A percentile compares a stretch with the other conserved stretches of the same genome.
Evolutionary conservation across 1,140 invertebrate species (phyloP).

Genomic region (Homalodisca vitripennis): DNA sequence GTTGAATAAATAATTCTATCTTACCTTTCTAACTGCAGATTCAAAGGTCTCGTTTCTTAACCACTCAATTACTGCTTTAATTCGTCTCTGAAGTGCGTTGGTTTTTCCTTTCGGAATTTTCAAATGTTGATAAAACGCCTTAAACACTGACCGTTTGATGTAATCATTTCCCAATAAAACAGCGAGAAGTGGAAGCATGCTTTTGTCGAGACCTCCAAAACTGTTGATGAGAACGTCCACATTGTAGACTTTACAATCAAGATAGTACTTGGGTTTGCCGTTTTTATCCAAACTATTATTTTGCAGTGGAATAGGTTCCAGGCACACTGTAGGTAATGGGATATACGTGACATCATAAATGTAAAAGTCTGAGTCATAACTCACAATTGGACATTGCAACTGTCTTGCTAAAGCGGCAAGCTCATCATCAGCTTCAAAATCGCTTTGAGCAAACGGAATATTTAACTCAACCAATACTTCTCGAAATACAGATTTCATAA

Average conservation of each 20-base stretch:
- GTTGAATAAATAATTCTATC: slow-evolving; percentile 24
- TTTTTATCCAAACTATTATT: not conserved
- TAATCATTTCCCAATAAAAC: slow-evolving; percentile 86
- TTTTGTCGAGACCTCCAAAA: slow-evolving; percentile 63
- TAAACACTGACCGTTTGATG: slow-evolving; percentile 65
- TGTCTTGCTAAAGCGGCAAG: slow-evolving; percentile 73
- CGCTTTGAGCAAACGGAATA: slow-evolving; percentile 65
- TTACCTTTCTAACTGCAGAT: slow-evolving; percentile 60
- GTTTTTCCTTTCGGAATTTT: slow-evolving; percentile 59
- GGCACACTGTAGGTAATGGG: slow-evolving; percentile 66
- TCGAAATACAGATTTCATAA: slow-evolving; percentile 70
- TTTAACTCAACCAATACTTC: slow-evolving; percentile 62
- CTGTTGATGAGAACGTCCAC: slow-evolving; percentile 64
- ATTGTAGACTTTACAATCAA: slow-evolving; percentile 69
- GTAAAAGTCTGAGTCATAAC: slow-evolving; percentile 90
- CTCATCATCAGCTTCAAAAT: slow-evolving; percentile 86
- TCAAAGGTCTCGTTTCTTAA: slow-evolving; percentile 67
- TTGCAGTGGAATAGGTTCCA: slow-evolving; percentile 35
- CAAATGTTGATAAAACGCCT: slow-evolving; percentile 65
- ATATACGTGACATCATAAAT: slow-evolving; percentile 82
- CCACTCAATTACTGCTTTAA: slow-evolving; percentile 71
- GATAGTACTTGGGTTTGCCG: slow-evolving; percentile 38
- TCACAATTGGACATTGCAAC: slow-evolving; percentile 79
- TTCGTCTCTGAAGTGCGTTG: slow-evolving; percentile 57
- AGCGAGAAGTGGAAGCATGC: slow-evolving; percentile 73